These are phyloP conservation scores for Coptodon bakossiorum DNA, from an alignment of 2,113 vertebrate genomes.

Conservation along the genomic window DNA sequence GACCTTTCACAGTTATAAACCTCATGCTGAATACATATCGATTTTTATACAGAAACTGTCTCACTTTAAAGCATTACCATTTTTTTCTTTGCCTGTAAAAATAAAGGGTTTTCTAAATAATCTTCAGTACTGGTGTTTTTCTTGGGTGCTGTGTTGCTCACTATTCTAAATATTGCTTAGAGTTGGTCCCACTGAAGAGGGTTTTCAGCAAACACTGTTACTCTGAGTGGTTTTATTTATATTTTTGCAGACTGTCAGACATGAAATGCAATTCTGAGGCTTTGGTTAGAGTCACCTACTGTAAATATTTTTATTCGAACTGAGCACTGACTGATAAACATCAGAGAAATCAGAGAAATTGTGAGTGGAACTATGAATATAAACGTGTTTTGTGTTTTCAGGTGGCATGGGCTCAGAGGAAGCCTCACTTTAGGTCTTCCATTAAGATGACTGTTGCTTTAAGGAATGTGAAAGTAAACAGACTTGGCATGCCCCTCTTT, in stretches of 20 bases:
- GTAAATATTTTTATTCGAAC: background rate
- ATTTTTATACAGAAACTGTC: background rate
- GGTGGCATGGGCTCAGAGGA: background rate
- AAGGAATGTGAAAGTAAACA: rapidly evolving
- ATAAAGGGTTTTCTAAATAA: background rate
- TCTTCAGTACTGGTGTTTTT: background rate
- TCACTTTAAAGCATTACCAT: background rate
- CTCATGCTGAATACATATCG: background rate
- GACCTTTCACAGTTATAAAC: background rate
- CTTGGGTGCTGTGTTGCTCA: background rate
- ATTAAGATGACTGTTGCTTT: background rate
- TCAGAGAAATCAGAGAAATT: background rate
- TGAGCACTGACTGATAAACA: background rate
- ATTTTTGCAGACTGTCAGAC: background rate
- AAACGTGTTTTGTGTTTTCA: background rate
- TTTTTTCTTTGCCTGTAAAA: background rate
- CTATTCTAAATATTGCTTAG: background rate
- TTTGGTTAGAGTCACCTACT: background rate
- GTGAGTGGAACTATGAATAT: background rate
- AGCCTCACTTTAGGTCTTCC: background rate
- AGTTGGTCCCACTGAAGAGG: background rate
- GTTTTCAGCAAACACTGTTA: background rate
- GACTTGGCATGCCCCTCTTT: background rate
- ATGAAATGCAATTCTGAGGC: background rate
- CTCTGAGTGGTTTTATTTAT: background rate